Percentiles rank a stretch among this genome's conserved stretches.
phyloP scores from a whole-genome alignment of 1,140 invertebrate genomes.

The Dryas iulia region DNA sequence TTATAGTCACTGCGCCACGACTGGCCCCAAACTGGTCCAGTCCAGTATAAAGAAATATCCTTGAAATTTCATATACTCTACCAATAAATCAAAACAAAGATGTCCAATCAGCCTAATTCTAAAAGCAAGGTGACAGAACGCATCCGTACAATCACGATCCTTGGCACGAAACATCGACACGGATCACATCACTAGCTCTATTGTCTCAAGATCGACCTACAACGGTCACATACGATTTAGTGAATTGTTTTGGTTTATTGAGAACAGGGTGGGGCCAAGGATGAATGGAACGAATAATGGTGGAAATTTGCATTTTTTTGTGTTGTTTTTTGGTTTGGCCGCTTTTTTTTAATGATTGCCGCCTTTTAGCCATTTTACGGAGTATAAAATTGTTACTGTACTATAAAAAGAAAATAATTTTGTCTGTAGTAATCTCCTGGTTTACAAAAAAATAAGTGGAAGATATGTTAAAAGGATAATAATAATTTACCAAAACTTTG shows the following conservation, averaged over 20 bases:
- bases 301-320: neutral
- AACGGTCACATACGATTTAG: slow-evolving; percentile 30
- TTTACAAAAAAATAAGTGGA: too few species aligned
- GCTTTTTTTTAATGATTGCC: too few species aligned
- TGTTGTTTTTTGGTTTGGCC: neutral
- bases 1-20: too few species aligned
- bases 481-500: too few species aligned
- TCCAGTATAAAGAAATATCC: neutral
- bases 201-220: slow-evolving; percentile 63
- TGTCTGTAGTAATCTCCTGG: too few species aligned
- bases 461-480: too few species aligned
- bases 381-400: too few species aligned
- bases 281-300: neutral
- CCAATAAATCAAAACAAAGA: slow-evolving; percentile 3
- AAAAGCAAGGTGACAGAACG: slow-evolving; percentile 53
- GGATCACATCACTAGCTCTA: slow-evolving; percentile 63
- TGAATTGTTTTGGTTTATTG: slow-evolving; percentile 29
- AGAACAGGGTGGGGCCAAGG: slow-evolving; percentile 10
- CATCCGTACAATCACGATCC: slow-evolving; percentile 61
- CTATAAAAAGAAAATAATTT: too few species aligned
- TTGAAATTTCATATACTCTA: neutral
- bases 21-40: too few species aligned
- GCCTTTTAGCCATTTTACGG: too few species aligned
- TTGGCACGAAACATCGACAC: slow-evolving; percentile 61
- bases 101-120: slow-evolving; percentile 49